Evolutionary conservation across 2,797 vertebrate genomes (phyloP).

Genomic region (Sebastes hubbsi): DNA sequence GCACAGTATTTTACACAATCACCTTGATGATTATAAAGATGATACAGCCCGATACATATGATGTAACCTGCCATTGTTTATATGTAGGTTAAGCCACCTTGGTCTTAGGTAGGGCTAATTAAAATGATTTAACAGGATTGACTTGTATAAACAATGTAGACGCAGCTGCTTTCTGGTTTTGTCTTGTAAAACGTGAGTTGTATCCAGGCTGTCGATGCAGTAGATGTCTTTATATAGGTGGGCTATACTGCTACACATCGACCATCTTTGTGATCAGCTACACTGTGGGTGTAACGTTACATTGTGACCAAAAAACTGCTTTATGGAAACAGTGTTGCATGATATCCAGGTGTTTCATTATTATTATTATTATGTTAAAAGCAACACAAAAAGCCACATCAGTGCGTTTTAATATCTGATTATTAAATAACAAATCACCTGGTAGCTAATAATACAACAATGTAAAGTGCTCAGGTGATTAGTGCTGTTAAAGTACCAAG

Average conservation of each 20-base stretch:
- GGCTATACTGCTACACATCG: constrained; percentile 21
- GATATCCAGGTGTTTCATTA: not conserved
- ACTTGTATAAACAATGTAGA: not conserved
- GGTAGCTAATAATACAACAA: not conserved
- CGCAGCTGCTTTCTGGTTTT: not conserved
- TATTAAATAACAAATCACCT: not conserved
- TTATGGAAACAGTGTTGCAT: not conserved
- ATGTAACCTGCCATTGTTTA: constrained; percentile 52
- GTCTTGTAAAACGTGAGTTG: not conserved
- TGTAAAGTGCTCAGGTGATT: constrained; percentile 58
- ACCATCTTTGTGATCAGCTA: constrained; percentile 56
- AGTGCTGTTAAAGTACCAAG: no score
- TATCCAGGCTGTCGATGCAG: not conserved
- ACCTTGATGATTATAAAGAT: not conserved
- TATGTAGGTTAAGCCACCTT: constrained; percentile 39
- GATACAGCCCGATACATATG: not conserved
- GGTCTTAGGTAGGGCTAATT: constrained; percentile 27
- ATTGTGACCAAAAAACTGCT: constrained; percentile 38
- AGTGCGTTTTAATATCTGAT: not conserved
- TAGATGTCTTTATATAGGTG: constrained; percentile 16
- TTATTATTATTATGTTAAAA: not conserved
- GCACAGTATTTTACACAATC: constrained; percentile 4
- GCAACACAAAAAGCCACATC: not conserved
- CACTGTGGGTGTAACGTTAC: constrained; percentile 54
- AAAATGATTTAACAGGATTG: constrained; percentile 18